A percentile compares a stretch with the other conserved stretches of the same genome.
Conservation (phyloP, 2,797 vertebrate genomes). For the Poliocrania exsul region DNA sequence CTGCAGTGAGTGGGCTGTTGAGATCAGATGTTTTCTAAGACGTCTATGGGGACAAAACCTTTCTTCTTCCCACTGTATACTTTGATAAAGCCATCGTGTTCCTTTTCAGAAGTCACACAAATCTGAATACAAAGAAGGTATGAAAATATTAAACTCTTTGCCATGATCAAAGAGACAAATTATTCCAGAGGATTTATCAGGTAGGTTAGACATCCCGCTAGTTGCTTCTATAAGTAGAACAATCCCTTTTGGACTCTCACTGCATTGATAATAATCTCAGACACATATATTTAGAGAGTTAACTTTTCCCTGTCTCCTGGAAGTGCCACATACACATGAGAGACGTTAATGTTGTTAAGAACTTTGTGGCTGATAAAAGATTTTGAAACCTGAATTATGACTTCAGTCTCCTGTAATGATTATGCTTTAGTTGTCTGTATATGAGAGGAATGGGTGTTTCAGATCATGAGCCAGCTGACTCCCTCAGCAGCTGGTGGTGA, state of each 20-base stretch:
- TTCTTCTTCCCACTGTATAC: constrained; percentile 93
- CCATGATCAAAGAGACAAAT: neutral
- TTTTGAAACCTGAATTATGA: neutral
- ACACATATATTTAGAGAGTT: neutral
- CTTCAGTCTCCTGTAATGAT: neutral
- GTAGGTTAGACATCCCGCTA: neutral
- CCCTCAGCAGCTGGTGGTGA: neutral
- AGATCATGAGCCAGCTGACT: neutral
- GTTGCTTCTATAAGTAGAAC: neutral
- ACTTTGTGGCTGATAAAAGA: neutral
- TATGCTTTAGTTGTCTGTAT: neutral
- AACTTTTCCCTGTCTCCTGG: neutral
- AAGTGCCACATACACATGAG: neutral
- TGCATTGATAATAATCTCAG: neutral
- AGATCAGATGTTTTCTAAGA: constrained; percentile 91
- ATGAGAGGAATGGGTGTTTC: neutral
- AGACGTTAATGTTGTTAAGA: neutral
- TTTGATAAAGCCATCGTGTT: constrained; percentile 89
- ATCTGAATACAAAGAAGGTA: constrained; percentile 80
- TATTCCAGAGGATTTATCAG: neutral
- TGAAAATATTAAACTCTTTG: neutral
- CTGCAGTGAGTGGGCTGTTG: constrained; percentile 12
- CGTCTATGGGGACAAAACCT: constrained; percentile 89
- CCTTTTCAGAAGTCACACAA: constrained; percentile 89
- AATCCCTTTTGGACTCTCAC: neutral